Evolutionary conservation across 2,888 invertebrate species (phyloP).

Genomic region (Catocala fraxini): DNA sequence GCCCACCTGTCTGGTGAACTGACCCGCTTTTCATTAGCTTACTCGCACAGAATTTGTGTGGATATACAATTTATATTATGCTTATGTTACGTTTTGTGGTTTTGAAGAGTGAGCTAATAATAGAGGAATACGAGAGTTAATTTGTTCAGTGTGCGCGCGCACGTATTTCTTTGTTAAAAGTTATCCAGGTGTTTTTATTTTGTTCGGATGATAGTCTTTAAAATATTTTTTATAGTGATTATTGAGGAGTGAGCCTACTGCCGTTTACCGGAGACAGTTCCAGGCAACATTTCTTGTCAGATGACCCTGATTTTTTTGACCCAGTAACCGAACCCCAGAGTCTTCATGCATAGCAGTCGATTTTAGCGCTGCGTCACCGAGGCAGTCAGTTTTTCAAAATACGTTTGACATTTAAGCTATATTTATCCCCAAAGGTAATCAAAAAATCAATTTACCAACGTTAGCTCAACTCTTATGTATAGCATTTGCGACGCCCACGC

Average conservation of each 20-base stretch:
- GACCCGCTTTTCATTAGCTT: constrained; percentile 50
- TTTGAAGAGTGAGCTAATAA: background rate
- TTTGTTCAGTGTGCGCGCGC: background rate
- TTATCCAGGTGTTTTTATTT: background rate
- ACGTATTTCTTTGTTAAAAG: background rate
- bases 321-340: no score
- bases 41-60: constrained; percentile 7
- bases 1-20: constrained; percentile 49
- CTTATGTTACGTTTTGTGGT: constrained; percentile 1
- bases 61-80: background rate
- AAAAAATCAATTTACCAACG: background rate
- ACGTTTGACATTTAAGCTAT: no score
- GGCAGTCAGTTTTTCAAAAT: no score
- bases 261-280: no score
- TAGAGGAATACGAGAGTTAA: background rate
- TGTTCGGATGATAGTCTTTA: background rate
- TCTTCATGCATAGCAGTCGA: no score
- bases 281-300: no score
- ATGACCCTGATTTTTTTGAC: no score
- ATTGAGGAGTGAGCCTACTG: no score
- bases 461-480: background rate
- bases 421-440: no score
- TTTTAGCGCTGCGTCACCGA: no score
- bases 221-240: no score
- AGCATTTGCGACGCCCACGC: background rate